phyloP scores from a whole-genome alignment of 1,140 invertebrate species.

The Caenorhabditis remanei region DNA sequence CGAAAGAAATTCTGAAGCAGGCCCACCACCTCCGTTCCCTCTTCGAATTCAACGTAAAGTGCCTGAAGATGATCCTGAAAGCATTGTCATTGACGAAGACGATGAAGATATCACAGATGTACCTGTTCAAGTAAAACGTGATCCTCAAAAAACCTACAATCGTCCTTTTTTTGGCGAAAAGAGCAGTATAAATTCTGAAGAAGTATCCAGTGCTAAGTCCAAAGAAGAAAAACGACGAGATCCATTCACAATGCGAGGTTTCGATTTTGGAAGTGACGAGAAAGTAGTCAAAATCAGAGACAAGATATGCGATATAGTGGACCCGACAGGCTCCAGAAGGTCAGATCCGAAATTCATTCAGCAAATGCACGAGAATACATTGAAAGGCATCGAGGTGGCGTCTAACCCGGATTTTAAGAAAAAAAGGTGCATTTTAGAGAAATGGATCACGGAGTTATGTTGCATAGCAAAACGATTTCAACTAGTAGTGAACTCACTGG shows the following conservation, averaged over 20 bases:
- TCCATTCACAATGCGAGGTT: conserved; percentile 35
- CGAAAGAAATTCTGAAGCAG: not conserved
- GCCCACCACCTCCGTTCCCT: not conserved
- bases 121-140: not conserved
- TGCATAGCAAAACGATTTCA: too few species aligned
- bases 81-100: conserved; percentile 42
- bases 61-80: not conserved
- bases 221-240: conserved; percentile 6
- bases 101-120: not conserved
- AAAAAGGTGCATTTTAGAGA: conserved; percentile 4
- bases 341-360: conserved; percentile 23
- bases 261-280: conserved; percentile 36
- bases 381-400: conserved; percentile 45
- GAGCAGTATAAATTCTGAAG: not conserved
- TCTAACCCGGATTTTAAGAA: conserved; percentile 22
- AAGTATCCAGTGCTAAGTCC: not conserved
- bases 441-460: not conserved
- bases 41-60: not conserved
- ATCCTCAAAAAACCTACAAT: not conserved
- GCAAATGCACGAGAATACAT: conserved; percentile 37
- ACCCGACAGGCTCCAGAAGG: conserved; percentile 13
- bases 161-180: conserved; percentile 27
- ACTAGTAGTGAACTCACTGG: too few species aligned
- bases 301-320: conserved; percentile 43
- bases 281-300: conserved; percentile 32